Conservation (phyloP, 35 echinoderm and acorn worm species). For the Acanthaster planci region DNA sequence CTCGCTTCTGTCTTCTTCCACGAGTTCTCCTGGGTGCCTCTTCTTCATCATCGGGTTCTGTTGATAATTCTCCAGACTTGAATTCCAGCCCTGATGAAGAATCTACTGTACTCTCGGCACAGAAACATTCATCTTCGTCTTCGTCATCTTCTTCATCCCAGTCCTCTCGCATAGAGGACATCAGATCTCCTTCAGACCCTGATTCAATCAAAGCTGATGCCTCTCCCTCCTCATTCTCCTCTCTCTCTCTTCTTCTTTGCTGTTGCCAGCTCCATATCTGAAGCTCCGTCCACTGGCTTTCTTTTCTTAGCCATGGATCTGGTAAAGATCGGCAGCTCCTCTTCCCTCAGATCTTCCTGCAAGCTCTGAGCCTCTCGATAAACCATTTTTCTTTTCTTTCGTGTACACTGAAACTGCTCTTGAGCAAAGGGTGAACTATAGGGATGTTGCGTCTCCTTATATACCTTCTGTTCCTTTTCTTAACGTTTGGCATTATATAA, state of each 20-base stretch:
- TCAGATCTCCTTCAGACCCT: background rate
- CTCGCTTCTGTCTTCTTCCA: background rate
- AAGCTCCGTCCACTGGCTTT: no score
- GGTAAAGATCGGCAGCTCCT: no score
- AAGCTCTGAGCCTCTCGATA: no score
- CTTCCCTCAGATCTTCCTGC: no score
- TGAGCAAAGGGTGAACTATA: no score
- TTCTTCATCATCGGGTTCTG: background rate
- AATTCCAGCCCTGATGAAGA: background rate
- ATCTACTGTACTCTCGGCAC: background rate
- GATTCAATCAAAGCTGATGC: background rate
- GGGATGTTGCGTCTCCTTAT: background rate
- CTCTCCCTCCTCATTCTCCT: background rate
- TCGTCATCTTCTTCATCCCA: background rate
- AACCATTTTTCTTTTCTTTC: no score
- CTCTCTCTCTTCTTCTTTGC: background rate
- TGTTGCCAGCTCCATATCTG: no score
- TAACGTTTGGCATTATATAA: no score
- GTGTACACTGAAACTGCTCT: no score
- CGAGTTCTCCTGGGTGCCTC: background rate
- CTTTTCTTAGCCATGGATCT: no score
- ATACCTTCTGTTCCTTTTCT: no score
- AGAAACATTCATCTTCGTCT: background rate
- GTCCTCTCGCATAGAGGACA: background rate
- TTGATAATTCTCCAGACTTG: background rate